Evolutionary conservation across 2,888 invertebrate species (phyloP).

Genomic region (Lochmaea crataegi): DNA sequence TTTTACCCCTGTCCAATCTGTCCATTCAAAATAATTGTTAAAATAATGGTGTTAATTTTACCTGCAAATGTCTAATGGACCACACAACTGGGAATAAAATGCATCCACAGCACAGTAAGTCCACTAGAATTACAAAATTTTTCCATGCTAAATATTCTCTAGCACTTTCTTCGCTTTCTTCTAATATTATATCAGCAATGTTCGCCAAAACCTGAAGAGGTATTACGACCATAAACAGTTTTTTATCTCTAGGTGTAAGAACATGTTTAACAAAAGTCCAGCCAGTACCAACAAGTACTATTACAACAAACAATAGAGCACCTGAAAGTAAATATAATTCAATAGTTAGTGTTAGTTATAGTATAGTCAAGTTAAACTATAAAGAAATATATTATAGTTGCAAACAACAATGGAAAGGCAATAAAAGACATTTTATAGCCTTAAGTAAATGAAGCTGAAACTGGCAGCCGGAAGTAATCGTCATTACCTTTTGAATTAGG

Average conservation of each 20-base stretch:
- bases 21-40: no score
- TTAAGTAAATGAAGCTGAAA: no score
- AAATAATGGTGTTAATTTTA: neutral
- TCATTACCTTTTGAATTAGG: no score
- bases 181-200: conserved; percentile 96
- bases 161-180: conserved; percentile 95
- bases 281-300: conserved; percentile 96
- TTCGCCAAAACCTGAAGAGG: conserved; percentile 97
- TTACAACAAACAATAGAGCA: conserved; percentile 93
- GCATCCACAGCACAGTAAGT: conserved; percentile 95
- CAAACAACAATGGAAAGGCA: no score
- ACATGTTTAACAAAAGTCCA: conserved; percentile 99
- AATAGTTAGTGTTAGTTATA: neutral
- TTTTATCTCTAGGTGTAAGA: conserved; percentile 94
- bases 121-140: conserved; percentile 91
- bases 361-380: no score
- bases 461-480: no score
- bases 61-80: conserved; percentile 91
- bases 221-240: conserved; percentile 96
- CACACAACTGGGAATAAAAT: conserved; percentile 97
- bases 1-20: no score
- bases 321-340: conserved; percentile 40
- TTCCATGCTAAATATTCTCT: conserved; percentile 91
- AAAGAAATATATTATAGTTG: no score
- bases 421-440: no score